A percentile compares a stretch with the other conserved stretches of the same genome.
These are phyloP conservation scores for Myotis brandtii DNA, from an alignment of 2,113 vertebrate genomes.

Conservation along the genomic window DNA sequence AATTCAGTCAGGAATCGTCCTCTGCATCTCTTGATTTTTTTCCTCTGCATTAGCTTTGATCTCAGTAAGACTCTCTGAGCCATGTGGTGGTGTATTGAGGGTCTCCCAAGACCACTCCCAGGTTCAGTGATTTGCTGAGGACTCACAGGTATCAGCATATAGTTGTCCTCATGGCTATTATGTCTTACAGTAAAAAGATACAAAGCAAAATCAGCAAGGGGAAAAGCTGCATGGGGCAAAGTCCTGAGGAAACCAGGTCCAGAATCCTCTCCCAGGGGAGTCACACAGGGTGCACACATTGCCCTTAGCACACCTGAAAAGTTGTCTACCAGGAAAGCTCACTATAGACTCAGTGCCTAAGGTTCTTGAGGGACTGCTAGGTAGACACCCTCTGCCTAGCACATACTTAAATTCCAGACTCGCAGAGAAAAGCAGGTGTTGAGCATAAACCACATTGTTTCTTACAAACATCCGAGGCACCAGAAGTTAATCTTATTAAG, in stretches of 20 bases:
- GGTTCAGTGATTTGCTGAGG: not conserved
- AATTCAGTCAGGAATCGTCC: not conserved
- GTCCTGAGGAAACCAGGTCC: not conserved
- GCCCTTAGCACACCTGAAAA: no score
- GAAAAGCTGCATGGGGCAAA: not conserved
- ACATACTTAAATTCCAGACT: not conserved
- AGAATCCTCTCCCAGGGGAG: not conserved
- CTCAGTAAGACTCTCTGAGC: not conserved
- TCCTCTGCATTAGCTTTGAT: not conserved
- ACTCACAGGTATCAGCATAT: not conserved
- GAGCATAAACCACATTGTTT: not conserved
- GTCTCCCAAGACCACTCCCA: not conserved
- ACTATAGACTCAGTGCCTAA: not conserved
- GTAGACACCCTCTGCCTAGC: not conserved
- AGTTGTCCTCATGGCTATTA: not conserved
- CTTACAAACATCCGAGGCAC: not conserved
- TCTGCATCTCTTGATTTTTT: not conserved
- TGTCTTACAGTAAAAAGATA: not conserved
- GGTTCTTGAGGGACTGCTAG: not conserved
- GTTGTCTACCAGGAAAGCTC: not conserved
- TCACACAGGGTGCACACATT: no score
- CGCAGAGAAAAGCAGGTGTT: not conserved
- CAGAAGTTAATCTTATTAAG: not conserved
- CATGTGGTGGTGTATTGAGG: not conserved
- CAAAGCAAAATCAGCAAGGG: not conserved